Evolutionary conservation across 2,113 vertebrate genomes (phyloP).

Genomic region (Hypanus sabinus): DNA sequence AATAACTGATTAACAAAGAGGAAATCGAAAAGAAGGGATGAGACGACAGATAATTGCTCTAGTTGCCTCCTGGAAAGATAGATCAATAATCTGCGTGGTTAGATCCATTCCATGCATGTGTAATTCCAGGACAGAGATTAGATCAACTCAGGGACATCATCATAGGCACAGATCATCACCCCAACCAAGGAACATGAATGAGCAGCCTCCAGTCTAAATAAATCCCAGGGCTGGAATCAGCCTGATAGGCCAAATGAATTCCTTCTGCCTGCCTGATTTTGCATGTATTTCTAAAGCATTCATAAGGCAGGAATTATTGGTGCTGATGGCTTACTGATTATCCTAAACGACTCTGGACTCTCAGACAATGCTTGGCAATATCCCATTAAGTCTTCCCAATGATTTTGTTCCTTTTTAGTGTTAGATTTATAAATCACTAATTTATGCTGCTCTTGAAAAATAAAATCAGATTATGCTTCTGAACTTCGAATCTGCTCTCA

Average conservation of each 20-base stretch:
- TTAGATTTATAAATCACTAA: neutral
- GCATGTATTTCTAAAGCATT: neutral
- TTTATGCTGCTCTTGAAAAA: neutral
- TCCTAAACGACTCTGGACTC: neutral
- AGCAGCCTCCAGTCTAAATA: neutral
- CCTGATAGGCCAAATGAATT: neutral
- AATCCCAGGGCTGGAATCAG: neutral
- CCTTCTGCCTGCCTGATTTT: neutral
- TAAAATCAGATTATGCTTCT: neutral
- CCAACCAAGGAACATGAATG: neutral
- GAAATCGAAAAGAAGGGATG: neutral
- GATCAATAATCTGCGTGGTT: neutral
- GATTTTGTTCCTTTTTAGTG: neutral
- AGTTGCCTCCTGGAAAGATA: neutral
- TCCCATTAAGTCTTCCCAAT: neutral
- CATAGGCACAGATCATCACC: neutral
- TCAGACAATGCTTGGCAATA: neutral
- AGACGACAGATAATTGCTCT: neutral
- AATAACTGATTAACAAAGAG: neutral
- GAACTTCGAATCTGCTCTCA: neutral
- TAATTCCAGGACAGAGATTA: neutral
- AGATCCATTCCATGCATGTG: neutral
- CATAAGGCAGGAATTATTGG: neutral
- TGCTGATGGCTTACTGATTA: neutral
- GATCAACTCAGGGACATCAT: neutral